Evolutionary conservation across 2,888 invertebrate genomes (phyloP), one percentile per base, ranked within the genome.

Genomic region (Dolichopus griseipennis): DNA sequence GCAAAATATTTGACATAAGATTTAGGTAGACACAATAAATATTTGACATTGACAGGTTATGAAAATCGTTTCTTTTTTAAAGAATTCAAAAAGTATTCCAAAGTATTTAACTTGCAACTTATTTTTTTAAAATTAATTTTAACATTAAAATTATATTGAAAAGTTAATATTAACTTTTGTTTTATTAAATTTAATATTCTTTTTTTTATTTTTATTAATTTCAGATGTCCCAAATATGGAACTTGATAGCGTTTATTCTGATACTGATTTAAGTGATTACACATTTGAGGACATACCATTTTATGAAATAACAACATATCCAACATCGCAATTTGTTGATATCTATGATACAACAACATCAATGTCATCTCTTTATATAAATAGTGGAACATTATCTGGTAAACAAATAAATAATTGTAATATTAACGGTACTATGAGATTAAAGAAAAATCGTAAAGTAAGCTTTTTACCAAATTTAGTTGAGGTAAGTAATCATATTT

Each of bases 391-490:
- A 62, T 41, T 33, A 5, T 62, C 61, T n/a, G 22, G 64, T 66
- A 63, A 43, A 66, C 66, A 41, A 65, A 66, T 27, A 69, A 67
- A n/a, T 64, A 37, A 18, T 37, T 20, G 37, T n/a, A 27, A 12
- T 67, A 65, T n/a, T 65, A 69, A 22, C 72, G 72, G 71, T 74
- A 78, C 73, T 72, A 81, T 81, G 80, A 77, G 81, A 73, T 75
- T 81, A 71, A 81, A 81, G 75, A 81, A 81, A 76, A 81, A 79
- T 76, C 78, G 81, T 65, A 78, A 78, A 76, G 81, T 81, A 43
- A 81, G 78, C 72, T 81, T 81, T 77, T 74, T 81, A 69, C 75
- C 79, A 73, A 81, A 79, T 73, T 74, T 79, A 74, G 77, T 81
- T 73, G 78, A 80, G 80, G 80, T 80, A 71, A 78, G 77, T 74